These are phyloP conservation scores for Epinephelus cyanopodus DNA, from an alignment of 2,113 vertebrate genomes.

Conservation along the genomic window DNA sequence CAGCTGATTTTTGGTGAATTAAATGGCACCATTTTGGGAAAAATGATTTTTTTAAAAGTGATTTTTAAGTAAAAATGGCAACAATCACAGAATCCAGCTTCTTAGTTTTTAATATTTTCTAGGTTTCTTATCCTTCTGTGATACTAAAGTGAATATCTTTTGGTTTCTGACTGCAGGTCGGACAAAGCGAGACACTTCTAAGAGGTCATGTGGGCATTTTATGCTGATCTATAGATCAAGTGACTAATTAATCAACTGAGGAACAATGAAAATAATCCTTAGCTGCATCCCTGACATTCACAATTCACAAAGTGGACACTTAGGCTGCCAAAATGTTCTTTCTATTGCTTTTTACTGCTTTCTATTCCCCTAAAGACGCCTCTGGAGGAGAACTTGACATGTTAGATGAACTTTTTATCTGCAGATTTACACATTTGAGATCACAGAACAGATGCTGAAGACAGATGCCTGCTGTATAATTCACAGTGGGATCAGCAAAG, in stretches of 20 bases:
- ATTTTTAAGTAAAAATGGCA: neutral
- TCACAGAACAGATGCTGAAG: conserved; percentile 66
- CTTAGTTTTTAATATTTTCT: neutral
- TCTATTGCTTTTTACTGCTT: neutral
- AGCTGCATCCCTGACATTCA: neutral
- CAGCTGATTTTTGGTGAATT: neutral
- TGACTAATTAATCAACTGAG: neutral
- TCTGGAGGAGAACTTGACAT: conserved; percentile 31
- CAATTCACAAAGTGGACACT: neutral
- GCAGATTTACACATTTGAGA: conserved; percentile 62
- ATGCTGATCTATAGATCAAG: neutral
- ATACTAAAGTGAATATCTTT: neutral
- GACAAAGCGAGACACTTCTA: neutral
- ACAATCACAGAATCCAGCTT: neutral
- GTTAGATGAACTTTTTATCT: conserved; percentile 64
- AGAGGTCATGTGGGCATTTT: neutral
- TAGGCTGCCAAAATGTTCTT: neutral
- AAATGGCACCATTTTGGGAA: neutral
- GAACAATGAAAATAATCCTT: neutral
- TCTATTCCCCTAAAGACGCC: neutral
- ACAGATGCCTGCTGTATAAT: conserved; percentile 62
- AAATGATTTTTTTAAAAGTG: neutral
- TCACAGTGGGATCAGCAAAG: conserved; percentile 59
- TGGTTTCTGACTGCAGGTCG: neutral
- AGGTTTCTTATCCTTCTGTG: neutral